Base-by-base conservation (phyloP, 2,113 vertebrate genomes). In the Microtus oregoni region DNA sequence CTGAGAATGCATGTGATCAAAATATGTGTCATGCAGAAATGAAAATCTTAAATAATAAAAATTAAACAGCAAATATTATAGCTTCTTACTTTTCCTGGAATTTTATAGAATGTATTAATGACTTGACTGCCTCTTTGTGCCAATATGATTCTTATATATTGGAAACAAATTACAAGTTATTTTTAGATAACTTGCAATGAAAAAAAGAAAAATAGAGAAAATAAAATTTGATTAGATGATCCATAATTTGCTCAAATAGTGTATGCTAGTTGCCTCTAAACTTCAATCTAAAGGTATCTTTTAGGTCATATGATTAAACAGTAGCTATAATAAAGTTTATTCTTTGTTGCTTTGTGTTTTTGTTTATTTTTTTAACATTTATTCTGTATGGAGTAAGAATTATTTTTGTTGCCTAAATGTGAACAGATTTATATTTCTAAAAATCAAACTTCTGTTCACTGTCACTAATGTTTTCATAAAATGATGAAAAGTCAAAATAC, bases 401-500 rank as follows among this genome's bases (percentile, higher is more conserved):
- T 52, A 28, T 22, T 82, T 44, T 2, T 38, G 68, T 79, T 70
- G n/a, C 11, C 81, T 75, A 89, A n/a, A 3, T 63, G 3, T 95
- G 35, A 92, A 63, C 28, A 77, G 28, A 86, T 41, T 77, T 68
- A 73, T 44, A 81, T 86, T 87, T 89, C 6, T 92, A 87, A 88
- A 96, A 79, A 12, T 61, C 17, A 83, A 82, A 78, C 17, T 94
- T 96, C 38, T 94, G 20, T 15, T 97, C 30, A n/a, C 44, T 2
- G 19, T 67, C 15, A 58, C 28, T 65, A 55, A 81, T 47, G 0
- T 68, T 83, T 70, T 41, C 58, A 77, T 38, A 88, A 86, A 82
- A 44, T 76, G 1, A 78, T 17, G 3, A 92, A 14, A 35, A 86
- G 22, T 3, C 32, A 58, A 88, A 79, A 89, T 1, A 12, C 15